Conservation (phyloP, 2,888 invertebrate genomes). For the Andricus quercusramuli region DNA sequence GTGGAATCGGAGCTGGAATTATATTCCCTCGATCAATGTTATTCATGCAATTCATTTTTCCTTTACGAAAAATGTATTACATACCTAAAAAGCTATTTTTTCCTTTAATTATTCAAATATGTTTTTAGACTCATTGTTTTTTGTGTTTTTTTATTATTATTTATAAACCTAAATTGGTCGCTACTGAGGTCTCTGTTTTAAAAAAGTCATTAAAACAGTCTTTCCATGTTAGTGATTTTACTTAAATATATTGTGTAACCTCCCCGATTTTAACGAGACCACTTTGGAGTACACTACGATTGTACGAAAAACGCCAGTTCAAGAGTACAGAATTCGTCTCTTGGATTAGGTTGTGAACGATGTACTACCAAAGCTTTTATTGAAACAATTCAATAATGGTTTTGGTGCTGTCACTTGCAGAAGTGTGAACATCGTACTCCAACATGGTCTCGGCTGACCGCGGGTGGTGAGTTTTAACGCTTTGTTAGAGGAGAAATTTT, state of each 20-base stretch:
- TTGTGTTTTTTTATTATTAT: neutral
- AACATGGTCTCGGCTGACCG: slow-evolving; percentile 73
- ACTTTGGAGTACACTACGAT: slow-evolving; percentile 73
- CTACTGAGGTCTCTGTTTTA: slow-evolving; percentile 5
- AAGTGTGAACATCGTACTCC: slow-evolving; percentile 71
- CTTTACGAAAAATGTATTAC: neutral
- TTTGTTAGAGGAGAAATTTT: neutral
- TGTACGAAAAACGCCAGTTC: slow-evolving; percentile 60
- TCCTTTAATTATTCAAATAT: neutral
- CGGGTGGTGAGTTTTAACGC: slow-evolving; percentile 71
- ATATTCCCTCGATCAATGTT: neutral
- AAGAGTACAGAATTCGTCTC: slow-evolving; percentile 65
- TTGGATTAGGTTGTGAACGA: slow-evolving; percentile 62
- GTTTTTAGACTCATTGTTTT: neutral
- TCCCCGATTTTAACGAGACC: slow-evolving; percentile 64
- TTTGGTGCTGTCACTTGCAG: slow-evolving; percentile 71
- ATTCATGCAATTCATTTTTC: slow-evolving; percentile 3
- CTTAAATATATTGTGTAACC: slow-evolving; percentile 53
- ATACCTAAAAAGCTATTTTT: neutral
- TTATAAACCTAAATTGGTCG: neutral
- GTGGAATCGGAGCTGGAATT: neutral
- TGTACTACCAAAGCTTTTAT: slow-evolving; percentile 76
- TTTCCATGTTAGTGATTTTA: slow-evolving; percentile 52
- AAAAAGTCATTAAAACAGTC: slow-evolving; percentile 41
- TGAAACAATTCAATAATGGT: slow-evolving; percentile 74